Percentiles rank a stretch among this genome's conserved stretches.
Evolutionary conservation across 1,140 invertebrate genomes (phyloP).

Genomic region (Drosophila lacertosa): DNA sequence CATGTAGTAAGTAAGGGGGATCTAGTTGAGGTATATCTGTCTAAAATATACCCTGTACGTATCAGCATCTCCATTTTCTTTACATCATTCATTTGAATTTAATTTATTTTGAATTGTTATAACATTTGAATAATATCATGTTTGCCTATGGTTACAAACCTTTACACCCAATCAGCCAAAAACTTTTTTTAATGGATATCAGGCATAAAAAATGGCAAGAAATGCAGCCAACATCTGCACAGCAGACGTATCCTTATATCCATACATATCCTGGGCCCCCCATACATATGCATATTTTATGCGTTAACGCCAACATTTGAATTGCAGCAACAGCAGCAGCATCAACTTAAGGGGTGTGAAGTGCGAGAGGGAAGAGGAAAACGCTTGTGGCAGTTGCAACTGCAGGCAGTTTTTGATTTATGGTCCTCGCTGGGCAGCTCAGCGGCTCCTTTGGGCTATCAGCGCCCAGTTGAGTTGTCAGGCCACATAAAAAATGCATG

Average conservation of each 20-base stretch:
- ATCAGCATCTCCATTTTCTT: background rate
- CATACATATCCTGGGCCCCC: conserved; percentile 27
- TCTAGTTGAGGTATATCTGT: background rate
- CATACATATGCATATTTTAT: conserved; percentile 80
- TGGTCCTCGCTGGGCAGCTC: conserved; percentile 43
- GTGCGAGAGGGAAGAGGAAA: background rate
- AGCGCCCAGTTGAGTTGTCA: conserved; percentile 71
- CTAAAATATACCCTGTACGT: background rate
- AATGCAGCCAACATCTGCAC: conserved; percentile 52
- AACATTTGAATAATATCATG: too few relatives aligned
- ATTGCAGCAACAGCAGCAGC: conserved; percentile 51
- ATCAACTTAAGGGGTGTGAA: too few relatives aligned
- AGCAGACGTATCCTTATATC: conserved; percentile 29
- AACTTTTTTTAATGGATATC: background rate
- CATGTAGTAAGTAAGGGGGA: too few relatives aligned
- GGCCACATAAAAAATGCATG: conserved; percentile 71
- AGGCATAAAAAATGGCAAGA: conserved; percentile 26
- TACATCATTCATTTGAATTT: too few relatives aligned
- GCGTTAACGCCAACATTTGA: conserved; percentile 83
- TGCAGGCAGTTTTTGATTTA: conserved; percentile 74
- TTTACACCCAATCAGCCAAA: too few relatives aligned
- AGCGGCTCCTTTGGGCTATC: conserved; percentile 48
- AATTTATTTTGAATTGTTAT: too few relatives aligned
- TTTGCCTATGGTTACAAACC: too few relatives aligned
- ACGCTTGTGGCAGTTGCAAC: conserved; percentile 33